Evolutionary conservation across 2,797 vertebrate species (phyloP).

Genomic region (Chromobotia macracanthus): DNA sequence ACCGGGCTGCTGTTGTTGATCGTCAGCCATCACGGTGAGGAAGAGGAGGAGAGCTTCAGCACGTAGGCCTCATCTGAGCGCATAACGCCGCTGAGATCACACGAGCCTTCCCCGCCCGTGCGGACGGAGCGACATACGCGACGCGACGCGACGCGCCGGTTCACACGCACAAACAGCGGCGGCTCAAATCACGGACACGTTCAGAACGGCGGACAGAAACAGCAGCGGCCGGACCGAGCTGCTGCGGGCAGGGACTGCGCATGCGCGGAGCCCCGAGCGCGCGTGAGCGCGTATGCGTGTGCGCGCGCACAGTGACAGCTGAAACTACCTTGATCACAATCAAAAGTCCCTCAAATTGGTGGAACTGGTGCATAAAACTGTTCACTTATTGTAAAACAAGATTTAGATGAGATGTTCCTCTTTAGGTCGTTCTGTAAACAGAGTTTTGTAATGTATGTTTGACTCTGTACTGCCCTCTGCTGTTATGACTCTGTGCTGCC

Average conservation of each 20-base stretch:
- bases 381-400: too few species aligned
- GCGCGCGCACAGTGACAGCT: too few species aligned
- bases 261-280: slow-evolving; percentile 73
- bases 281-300: neutral
- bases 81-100: slow-evolving; percentile 60
- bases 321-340: too few species aligned
- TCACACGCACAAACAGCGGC: slow-evolving; percentile 55
- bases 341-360: too few species aligned
- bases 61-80: slow-evolving; percentile 88
- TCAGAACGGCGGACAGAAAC: slow-evolving; percentile 75
- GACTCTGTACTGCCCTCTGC: neutral
- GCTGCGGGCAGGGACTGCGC: slow-evolving; percentile 73
- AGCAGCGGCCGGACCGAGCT: slow-evolving; percentile 77
- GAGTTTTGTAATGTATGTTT: neutral
- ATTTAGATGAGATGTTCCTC: neutral
- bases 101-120: slow-evolving; percentile 18
- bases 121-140: slow-evolving; percentile 13
- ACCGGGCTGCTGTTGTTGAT: slow-evolving; percentile 79
- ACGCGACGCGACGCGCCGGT: neutral
- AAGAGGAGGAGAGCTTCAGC: slow-evolving; percentile 78
- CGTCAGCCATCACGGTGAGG: slow-evolving; percentile 87
- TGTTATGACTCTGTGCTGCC: neutral
- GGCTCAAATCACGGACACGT: too few species aligned
- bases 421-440: neutral
- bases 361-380: too few species aligned